Evolutionary conservation across 2,797 vertebrate genomes (phyloP).

Genomic region (Poecilia picta): DNA sequence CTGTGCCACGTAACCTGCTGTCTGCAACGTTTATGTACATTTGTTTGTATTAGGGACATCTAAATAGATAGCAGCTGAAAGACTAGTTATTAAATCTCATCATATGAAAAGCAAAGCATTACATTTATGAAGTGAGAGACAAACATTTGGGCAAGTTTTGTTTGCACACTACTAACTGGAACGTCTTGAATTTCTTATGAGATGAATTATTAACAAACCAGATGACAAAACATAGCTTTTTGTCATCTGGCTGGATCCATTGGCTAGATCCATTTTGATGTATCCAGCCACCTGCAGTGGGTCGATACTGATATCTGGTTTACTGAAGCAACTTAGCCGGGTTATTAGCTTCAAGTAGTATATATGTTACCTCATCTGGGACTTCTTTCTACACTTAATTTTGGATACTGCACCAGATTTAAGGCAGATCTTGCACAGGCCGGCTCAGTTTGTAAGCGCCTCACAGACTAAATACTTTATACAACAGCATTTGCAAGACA

Average conservation of each 20-base stretch:
- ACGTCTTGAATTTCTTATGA: background rate
- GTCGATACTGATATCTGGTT: background rate
- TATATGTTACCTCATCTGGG: background rate
- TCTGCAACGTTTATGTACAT: background rate
- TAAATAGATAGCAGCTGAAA: background rate
- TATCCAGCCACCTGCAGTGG: background rate
- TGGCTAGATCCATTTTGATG: too few relatives aligned
- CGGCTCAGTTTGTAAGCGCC: background rate
- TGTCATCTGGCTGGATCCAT: background rate
- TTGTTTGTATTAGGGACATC: background rate
- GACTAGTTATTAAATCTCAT: background rate
- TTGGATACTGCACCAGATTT: background rate
- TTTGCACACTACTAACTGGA: background rate
- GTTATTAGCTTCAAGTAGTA: background rate
- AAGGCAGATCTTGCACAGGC: background rate
- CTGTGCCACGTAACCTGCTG: background rate
- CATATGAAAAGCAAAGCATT: background rate
- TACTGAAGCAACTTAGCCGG: background rate
- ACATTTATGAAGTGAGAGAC: background rate
- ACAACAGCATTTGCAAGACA: background rate
- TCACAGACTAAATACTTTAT: background rate
- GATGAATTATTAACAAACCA: background rate
- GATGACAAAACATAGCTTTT: background rate
- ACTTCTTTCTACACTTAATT: background rate
- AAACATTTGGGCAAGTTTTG: background rate